Base-by-base conservation (phyloP, 2,113 vertebrate species). In the Chitala chitala region DNA sequence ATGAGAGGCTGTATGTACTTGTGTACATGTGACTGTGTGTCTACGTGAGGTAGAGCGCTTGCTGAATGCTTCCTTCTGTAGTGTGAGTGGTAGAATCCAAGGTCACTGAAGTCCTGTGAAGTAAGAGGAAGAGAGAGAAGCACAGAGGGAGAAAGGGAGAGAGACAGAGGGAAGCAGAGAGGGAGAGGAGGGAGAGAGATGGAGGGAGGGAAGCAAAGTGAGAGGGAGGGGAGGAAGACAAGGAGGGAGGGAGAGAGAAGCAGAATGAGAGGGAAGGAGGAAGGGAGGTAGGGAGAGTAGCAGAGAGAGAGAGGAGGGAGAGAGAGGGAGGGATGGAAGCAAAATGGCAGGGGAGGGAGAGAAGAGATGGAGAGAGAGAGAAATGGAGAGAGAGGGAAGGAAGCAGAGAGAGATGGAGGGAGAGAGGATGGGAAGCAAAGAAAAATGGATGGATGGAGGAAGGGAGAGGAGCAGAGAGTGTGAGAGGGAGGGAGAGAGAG, bases 11-110 rank as follows among this genome's bases (percentile, higher is more conserved):
- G 54, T 75, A 75, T 76, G n/a, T n/a, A n/a, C n/a, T n/a, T n/a
- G n/a, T n/a, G n/a, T n/a, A n/a, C n/a, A n/a, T n/a, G n/a, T n/a
- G n/a, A n/a, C n/a, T n/a, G 80, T 74, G 48, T 20, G 36, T 55
- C 70, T 51, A 78, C 29, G 50, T 76, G 76, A 72, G 79, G 69
- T 46, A 10, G 26, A 55, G 73, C 38, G 78, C 31, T 22, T 29
- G 68, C 54, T 26, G 72, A 73, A 55, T 74, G 72, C 70, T 42
- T 73, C 76, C 50, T 78, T 61, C 78, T 84, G 46, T 78, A 75
- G 84, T 66, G 75, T 79, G 75, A 72, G 80, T 71, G 1, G 84
- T 82, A 86, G 85, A 86, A 87, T 76, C 85, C 89, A 90, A 92
- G 89, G 89, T 91, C 88, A 90, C 85, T 79, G 77, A 79, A 53